Conservation (phyloP, 2,888 invertebrate genomes). For the Zele albiditarsus region DNA sequence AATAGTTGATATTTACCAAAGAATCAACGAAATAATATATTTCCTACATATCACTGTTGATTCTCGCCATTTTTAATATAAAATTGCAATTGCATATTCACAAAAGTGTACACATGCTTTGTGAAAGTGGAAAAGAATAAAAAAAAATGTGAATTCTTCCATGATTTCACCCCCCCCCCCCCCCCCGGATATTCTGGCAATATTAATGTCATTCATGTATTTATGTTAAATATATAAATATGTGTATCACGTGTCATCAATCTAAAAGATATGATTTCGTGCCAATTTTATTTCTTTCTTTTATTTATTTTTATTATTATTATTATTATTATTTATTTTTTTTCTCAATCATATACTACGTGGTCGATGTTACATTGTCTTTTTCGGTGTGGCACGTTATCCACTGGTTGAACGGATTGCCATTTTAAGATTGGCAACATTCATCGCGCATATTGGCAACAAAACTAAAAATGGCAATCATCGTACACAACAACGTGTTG, state of each 20-base stretch:
- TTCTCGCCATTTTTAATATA: too few relatives aligned
- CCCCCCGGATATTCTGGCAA: too few relatives aligned
- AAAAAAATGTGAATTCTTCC: too few relatives aligned
- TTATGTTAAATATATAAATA: neutral
- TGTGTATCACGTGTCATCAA: neutral
- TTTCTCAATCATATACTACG: neutral
- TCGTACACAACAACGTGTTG: neutral
- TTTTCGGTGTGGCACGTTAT: constrained; percentile 11
- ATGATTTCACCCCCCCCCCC: too few relatives aligned
- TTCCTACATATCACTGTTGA: too few relatives aligned
- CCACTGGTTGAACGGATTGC: neutral
- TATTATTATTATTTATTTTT: too few relatives aligned
- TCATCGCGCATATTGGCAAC: constrained; percentile 7
- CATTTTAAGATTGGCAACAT: constrained; percentile 9
- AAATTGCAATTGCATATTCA: too few relatives aligned
- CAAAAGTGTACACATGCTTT: too few relatives aligned
- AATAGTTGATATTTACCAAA: too few relatives aligned
- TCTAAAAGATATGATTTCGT: neutral
- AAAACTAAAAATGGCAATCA: constrained; percentile 13
- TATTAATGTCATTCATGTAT: too few relatives aligned
- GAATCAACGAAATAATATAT: too few relatives aligned
- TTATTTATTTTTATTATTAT: neutral
- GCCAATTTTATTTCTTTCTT: constrained; percentile 1
- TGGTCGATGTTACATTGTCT: neutral
- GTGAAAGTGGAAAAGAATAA: too few relatives aligned